phyloP scores from a whole-genome alignment of 92 coral and sea anemone genomes.

The Palythoa grandiflora region DNA sequence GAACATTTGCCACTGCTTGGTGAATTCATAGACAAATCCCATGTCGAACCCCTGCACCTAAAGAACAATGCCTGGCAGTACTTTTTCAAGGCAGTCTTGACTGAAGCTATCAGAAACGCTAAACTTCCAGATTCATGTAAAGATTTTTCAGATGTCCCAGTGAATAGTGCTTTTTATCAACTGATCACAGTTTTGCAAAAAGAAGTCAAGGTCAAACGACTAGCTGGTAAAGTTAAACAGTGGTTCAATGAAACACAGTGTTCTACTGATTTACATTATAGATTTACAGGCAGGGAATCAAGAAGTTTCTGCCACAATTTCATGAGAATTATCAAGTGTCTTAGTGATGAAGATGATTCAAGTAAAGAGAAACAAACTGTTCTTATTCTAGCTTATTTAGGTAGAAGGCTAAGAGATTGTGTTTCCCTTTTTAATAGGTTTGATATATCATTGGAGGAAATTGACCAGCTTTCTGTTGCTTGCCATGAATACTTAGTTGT shows the following conservation, averaged over 20 bases:
- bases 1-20: constrained; percentile 9
- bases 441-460: constrained; percentile 40
- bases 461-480: constrained; percentile 40
- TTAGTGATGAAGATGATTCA: background rate
- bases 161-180: background rate
- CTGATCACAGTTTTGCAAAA: constrained; percentile 6
- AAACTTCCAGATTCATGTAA: background rate
- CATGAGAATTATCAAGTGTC: background rate
- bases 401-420: constrained; percentile 53
- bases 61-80: background rate
- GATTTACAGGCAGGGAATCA: background rate
- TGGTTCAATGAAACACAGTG: constrained; percentile 23
- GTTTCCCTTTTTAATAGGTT: constrained; percentile 59
- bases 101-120: background rate
- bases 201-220: constrained; percentile 3
- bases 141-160: background rate
- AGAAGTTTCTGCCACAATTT: background rate
- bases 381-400: constrained; percentile 3
- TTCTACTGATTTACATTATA: constrained; percentile 2
- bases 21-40: background rate
- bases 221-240: background rate
- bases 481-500: constrained; percentile 48
- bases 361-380: background rate
- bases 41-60: background rate
- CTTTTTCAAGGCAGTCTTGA: background rate